Evolutionary conservation across 2,888 invertebrate genomes (phyloP).

Genomic region (Chymomyza caudatula): DNA sequence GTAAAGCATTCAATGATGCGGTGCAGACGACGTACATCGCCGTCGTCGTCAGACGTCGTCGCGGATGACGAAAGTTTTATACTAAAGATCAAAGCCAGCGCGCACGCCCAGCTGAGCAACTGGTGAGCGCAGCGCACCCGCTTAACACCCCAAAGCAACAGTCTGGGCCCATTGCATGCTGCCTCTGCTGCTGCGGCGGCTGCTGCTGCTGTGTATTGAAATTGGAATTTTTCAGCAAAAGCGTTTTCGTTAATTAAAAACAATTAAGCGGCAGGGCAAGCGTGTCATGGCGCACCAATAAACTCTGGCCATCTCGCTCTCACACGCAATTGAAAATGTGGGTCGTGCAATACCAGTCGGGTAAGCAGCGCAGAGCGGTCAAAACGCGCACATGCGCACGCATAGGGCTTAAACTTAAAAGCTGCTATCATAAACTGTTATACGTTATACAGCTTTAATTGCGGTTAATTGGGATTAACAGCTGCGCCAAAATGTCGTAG

Average conservation of each 20-base stretch:
- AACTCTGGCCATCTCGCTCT: slow-evolving; percentile 26
- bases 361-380: background rate
- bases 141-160: background rate
- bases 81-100: background rate
- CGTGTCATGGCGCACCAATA: slow-evolving; percentile 49
- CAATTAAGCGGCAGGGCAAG: slow-evolving; percentile 74
- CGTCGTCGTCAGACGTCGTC: background rate
- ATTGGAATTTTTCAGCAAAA: slow-evolving; percentile 60
- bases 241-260: slow-evolving; percentile 76
- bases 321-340: slow-evolving; percentile 54
- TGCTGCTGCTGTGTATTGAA: slow-evolving; percentile 26
- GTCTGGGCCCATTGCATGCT: background rate
- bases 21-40: background rate
- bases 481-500: slow-evolving; percentile 61
- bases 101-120: background rate
- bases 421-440: slow-evolving; percentile 47
- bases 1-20: slow-evolving; percentile 31
- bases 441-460: slow-evolving; percentile 55
- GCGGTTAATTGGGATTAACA: slow-evolving; percentile 77
- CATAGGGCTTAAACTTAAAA: slow-evolving; percentile 48
- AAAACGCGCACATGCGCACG: slow-evolving; percentile 4
- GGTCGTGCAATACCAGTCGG: slow-evolving; percentile 44
- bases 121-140: slow-evolving; percentile 19
- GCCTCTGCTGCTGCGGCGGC: slow-evolving; percentile 11
- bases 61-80: slow-evolving; percentile 3